phyloP scores from a whole-genome alignment of 2,113 vertebrate species.

The Pampusana beccarii region DNA sequence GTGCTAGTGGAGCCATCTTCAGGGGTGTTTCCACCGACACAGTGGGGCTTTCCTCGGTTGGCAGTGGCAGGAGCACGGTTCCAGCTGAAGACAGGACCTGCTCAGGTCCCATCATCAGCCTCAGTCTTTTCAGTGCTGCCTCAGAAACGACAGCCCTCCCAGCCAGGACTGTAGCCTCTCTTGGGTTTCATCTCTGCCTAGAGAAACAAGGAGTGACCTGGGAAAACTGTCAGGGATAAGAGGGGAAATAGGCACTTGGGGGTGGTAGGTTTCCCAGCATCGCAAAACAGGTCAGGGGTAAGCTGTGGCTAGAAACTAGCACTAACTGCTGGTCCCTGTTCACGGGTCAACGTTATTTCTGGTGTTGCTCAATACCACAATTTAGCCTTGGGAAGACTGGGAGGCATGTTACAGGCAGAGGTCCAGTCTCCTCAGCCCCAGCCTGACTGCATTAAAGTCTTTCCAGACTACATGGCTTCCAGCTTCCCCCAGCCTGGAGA shows the following conservation, averaged over 20 bases:
- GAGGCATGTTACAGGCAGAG: not conserved
- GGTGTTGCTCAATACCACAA: not conserved
- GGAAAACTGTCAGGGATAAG: not conserved
- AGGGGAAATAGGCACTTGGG: accelerated
- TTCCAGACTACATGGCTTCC: not conserved
- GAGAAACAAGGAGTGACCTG: not conserved
- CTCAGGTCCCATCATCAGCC: not conserved
- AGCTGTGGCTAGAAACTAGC: not conserved
- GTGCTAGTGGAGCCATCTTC: not conserved
- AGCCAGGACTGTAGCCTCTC: accelerated
- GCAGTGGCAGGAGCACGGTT: not conserved
- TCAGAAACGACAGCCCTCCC: not conserved
- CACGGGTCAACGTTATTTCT: not conserved
- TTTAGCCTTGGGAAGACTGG: not conserved
- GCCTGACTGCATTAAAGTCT: not conserved
- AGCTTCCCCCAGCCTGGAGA: not conserved
- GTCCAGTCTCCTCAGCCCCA: not conserved
- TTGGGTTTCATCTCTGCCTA: not conserved
- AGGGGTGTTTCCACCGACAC: not conserved
- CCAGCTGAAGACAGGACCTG: not conserved
- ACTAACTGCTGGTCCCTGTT: not conserved
- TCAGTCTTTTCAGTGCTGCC: accelerated
- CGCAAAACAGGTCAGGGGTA: not conserved
- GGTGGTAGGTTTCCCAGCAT: not conserved
- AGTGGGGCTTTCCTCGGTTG: not conserved